Percentiles rank a stretch among this genome's conserved stretches.
Evolutionary conservation across 2,113 vertebrate genomes (phyloP).

Genomic region (Leptobrachium leishanense): DNA sequence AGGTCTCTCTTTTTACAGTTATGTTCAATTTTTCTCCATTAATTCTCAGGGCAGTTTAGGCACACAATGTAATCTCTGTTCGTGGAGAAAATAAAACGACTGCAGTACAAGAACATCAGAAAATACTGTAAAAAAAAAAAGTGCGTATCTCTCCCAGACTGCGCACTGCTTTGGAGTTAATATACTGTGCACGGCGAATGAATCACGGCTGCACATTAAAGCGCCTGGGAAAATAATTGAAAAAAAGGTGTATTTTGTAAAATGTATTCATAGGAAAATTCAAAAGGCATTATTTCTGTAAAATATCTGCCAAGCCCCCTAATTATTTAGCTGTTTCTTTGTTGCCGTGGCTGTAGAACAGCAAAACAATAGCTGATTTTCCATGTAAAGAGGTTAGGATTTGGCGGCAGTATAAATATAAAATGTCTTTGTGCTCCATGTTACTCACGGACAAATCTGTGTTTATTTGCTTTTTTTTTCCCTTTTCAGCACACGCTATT

Average conservation of each 20-base stretch:
- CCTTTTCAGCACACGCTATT: not conserved
- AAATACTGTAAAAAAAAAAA: not conserved
- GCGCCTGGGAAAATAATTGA: slow-evolving; percentile 37
- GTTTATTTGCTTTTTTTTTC: slow-evolving; percentile 17
- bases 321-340: slow-evolving; percentile 40
- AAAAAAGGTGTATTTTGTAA: slow-evolving; percentile 24
- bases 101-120: not conserved
- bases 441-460: slow-evolving; percentile 26
- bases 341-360: slow-evolving; percentile 38
- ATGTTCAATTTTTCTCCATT: too few species aligned
- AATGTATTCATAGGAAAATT: slow-evolving; percentile 41
- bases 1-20: too few species aligned
- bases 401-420: slow-evolving; percentile 3
- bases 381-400: not conserved
- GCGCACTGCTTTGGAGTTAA: slow-evolving; percentile 17
- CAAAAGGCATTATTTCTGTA: slow-evolving; percentile 42
- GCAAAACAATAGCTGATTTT: slow-evolving; percentile 17
- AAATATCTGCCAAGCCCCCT: slow-evolving; percentile 40
- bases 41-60: too few species aligned
- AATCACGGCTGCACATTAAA: slow-evolving; percentile 33
- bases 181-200: slow-evolving; percentile 28
- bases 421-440: not conserved
- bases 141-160: not conserved
- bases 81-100: not conserved
- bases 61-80: too few species aligned